These are phyloP conservation scores for Arctia plantaginis DNA, from an alignment of 2,888 invertebrate genomes.

Conservation along the genomic window DNA sequence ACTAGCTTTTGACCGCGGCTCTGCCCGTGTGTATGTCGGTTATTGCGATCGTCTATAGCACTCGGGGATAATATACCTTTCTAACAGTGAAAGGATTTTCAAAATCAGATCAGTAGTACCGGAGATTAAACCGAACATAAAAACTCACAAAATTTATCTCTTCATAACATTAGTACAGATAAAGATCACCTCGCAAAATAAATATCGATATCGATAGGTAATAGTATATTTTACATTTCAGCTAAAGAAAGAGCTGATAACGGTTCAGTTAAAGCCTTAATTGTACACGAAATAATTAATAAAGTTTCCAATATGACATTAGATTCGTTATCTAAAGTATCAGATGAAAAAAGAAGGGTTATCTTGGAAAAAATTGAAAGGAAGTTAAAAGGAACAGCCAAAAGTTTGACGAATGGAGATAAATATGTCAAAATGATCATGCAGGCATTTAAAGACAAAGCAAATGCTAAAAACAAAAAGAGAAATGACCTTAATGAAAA, in stretches of 20 bases:
- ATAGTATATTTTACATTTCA: background rate
- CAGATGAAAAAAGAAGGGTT: conserved; percentile 42
- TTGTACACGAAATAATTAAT: conserved; percentile 54
- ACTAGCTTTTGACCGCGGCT: no score
- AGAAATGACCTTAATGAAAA: background rate
- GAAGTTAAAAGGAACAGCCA: conserved; percentile 57
- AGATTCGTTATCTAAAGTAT: conserved; percentile 44
- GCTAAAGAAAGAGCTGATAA: background rate
- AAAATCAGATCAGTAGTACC: no score
- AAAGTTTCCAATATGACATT: conserved; percentile 60
- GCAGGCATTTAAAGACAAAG: conserved; percentile 63
- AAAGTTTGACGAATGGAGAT: conserved; percentile 52
- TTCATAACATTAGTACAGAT: no score
- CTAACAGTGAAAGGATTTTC: no score
- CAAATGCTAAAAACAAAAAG: conserved; percentile 27
- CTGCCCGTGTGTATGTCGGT: no score
- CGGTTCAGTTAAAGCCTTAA: conserved; percentile 33
- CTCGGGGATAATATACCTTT: no score
- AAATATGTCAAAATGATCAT: conserved; percentile 68
- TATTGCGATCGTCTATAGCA: no score
- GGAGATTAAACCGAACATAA: no score
- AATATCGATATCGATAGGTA: background rate
- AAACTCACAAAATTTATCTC: no score
- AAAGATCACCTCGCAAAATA: background rate
- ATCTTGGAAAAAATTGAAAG: conserved; percentile 56